Evolutionary conservation across 2,113 vertebrate genomes (phyloP).

Genomic region (Pachyramphus minor): DNA sequence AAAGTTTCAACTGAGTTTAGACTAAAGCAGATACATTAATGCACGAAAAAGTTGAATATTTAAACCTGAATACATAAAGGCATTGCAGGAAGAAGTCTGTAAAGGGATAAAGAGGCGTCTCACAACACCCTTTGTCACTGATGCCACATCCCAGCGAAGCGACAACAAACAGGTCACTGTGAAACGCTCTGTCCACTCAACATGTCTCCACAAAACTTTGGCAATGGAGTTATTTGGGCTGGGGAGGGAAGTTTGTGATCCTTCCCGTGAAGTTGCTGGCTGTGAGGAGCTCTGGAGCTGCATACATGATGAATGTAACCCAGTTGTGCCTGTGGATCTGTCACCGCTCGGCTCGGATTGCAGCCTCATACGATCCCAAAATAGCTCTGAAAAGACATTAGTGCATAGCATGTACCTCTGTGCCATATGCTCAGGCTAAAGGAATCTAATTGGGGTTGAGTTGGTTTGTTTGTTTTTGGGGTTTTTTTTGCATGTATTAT

Average conservation of each 20-base stretch:
- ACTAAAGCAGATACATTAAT: background rate
- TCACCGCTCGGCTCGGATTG: constrained; percentile 61
- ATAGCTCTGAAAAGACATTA: constrained; percentile 60
- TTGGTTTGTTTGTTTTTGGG: background rate
- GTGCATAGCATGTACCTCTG: constrained; percentile 46
- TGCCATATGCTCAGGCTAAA: constrained; percentile 58
- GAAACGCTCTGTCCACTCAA: background rate
- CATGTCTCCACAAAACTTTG: background rate
- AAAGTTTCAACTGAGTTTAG: constrained; percentile 13
- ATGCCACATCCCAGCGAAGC: background rate
- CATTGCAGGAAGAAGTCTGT: background rate
- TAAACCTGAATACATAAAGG: background rate
- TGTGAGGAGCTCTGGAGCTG: background rate
- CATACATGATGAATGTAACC: constrained; percentile 53
- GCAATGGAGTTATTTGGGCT: background rate
- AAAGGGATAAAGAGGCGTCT: background rate
- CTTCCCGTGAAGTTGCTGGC: constrained; percentile 13
- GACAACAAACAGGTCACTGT: accelerated
- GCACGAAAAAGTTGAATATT: background rate
- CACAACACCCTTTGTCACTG: background rate
- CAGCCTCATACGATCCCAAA: constrained; percentile 59
- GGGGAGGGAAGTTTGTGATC: background rate
- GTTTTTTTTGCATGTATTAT: background rate
- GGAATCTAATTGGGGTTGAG: constrained; percentile 24
- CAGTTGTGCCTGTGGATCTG: constrained; percentile 67